Percentiles rank a stretch among this genome's conserved stretches.
Evolutionary conservation across 2,888 invertebrate species (phyloP).

Genomic region (Hypolimnas misippus): DNA sequence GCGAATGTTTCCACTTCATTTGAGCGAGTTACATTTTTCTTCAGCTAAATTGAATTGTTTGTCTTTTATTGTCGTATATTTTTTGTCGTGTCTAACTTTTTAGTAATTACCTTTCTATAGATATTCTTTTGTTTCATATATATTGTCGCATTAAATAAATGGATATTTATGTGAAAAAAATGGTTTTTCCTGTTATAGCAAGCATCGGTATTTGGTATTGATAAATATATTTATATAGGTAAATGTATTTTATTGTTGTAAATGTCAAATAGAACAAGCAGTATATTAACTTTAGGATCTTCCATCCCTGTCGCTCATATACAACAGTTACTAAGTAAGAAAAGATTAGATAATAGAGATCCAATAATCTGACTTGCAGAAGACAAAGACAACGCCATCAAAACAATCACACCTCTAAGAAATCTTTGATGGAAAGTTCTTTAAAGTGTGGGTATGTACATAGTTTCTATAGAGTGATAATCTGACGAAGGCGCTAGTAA

Average conservation of each 20-base stretch:
- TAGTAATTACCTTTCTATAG: not conserved
- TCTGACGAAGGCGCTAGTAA: constrained; percentile 49
- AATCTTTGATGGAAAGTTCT: constrained; percentile 26
- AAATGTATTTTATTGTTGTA: too few relatives aligned
- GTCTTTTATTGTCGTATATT: not conserved
- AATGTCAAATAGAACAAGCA: not conserved
- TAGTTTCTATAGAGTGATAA: constrained; percentile 27
- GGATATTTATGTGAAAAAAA: too few relatives aligned
- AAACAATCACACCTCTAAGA: constrained; percentile 31
- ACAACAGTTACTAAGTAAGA: not conserved
- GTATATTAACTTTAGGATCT: not conserved
- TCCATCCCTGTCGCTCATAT: not conserved
- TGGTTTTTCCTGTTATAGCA: too few relatives aligned
- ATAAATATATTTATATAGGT: not conserved
- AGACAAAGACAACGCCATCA: constrained; percentile 27
- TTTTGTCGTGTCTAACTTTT: not conserved
- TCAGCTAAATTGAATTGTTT: not conserved
- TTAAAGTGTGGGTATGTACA: constrained; percentile 27
- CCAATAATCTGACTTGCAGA: constrained; percentile 1
- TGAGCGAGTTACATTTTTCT: not conserved
- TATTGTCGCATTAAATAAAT: not conserved
- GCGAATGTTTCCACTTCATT: constrained; percentile 24
- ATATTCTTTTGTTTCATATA: not conserved
- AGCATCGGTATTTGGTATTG: not conserved
- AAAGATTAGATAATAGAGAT: not conserved